phyloP scores from a whole-genome alignment of 2,888 invertebrate genomes.

The Eilema depressum region DNA sequence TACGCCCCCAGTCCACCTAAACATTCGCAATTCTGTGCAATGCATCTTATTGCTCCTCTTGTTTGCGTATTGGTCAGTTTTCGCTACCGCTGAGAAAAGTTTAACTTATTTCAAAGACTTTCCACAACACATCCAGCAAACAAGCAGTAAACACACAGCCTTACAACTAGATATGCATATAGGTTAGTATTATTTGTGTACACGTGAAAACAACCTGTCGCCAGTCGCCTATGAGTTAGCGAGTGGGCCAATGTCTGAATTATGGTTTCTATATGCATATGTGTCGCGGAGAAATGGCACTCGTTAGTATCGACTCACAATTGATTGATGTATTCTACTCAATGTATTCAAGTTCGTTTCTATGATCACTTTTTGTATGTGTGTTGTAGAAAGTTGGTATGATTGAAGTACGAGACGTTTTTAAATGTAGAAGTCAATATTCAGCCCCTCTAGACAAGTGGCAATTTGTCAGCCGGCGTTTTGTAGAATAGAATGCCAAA shows the following conservation, averaged over 20 bases:
- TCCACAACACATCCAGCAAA: not conserved
- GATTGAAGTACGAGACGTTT: slow-evolving; percentile 5
- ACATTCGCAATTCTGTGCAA: no score
- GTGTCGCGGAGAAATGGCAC: slow-evolving; percentile 68
- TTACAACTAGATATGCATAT: slow-evolving; percentile 45
- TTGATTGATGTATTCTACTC: slow-evolving; percentile 64
- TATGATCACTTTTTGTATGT: slow-evolving; percentile 21
- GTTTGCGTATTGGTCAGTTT: no score
- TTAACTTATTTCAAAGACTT: not conserved
- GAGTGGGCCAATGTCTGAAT: slow-evolving; percentile 75
- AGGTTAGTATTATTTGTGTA: slow-evolving; percentile 72
- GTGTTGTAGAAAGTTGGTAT: slow-evolving; percentile 19
- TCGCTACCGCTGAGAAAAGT: no score
- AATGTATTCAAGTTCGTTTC: slow-evolving; percentile 42
- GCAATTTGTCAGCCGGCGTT: no score
- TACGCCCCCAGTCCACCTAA: no score
- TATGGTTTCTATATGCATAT: slow-evolving; percentile 83
- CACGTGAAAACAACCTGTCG: slow-evolving; percentile 74
- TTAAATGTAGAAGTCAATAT: not conserved
- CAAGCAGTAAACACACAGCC: slow-evolving; percentile 21
- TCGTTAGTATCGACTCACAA: slow-evolving; percentile 68
- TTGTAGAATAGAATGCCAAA: no score
- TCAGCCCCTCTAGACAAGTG: no score
- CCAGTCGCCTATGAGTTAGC: slow-evolving; percentile 74
- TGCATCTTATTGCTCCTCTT: no score